A percentile compares a stretch with the other conserved stretches of the same genome.
phyloP scores from a whole-genome alignment of 1,140 invertebrate genomes.

The Cydia amplana region DNA sequence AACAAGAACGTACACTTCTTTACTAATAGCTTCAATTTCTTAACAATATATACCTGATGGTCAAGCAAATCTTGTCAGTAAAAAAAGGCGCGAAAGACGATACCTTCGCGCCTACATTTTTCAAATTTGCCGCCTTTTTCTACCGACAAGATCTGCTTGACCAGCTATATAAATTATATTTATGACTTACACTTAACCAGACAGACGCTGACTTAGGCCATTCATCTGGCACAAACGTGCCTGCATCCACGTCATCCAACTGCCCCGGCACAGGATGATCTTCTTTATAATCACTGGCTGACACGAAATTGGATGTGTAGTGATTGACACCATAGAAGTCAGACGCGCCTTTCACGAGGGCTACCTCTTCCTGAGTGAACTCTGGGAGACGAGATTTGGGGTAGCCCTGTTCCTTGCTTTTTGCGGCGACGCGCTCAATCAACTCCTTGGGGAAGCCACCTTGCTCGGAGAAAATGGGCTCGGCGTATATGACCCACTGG shows the following conservation, averaged over 20 bases:
- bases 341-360: constrained; percentile 76
- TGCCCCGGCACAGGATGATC: constrained; percentile 1
- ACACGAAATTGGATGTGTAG: constrained; percentile 63
- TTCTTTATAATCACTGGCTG: neutral
- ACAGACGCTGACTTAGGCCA: neutral
- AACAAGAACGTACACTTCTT: too few species aligned
- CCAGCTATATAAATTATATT: too few species aligned
- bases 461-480: constrained; percentile 38
- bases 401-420: constrained; percentile 69
- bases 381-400: constrained; percentile 70
- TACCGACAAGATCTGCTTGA: too few species aligned
- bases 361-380: constrained; percentile 65
- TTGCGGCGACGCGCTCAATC: constrained; percentile 70
- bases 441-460: constrained; percentile 81
- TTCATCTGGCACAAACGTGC: neutral
- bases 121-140: too few species aligned
- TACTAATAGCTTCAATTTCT: too few species aligned
- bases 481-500: constrained; percentile 41
- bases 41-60: too few species aligned
- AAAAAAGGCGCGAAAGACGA: too few species aligned
- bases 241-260: constrained; percentile 4
- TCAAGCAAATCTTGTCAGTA: too few species aligned
- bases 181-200: constrained; percentile 27
- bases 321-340: constrained; percentile 81
- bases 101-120: too few species aligned